Conservation (phyloP, 2,797 vertebrate genomes). For the Buceros bicornis region DNA sequence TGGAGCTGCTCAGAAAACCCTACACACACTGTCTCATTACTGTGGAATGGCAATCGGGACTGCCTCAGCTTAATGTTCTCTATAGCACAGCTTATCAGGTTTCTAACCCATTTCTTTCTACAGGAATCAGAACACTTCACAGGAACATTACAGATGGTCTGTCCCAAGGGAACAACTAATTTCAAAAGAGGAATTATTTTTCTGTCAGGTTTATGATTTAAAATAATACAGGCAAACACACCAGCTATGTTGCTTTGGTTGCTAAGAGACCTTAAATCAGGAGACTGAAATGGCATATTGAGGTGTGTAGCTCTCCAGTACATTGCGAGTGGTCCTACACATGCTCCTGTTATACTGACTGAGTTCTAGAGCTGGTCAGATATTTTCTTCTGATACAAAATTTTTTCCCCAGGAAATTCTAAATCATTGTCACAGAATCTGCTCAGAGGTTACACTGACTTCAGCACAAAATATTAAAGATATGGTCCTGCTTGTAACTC, state of each 20-base stretch:
- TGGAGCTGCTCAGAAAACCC: background rate
- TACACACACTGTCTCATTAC: accelerated
- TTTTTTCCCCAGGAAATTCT: background rate
- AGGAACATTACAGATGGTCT: slow-evolving; percentile 3
- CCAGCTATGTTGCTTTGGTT: background rate
- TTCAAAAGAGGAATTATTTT: slow-evolving; percentile 8
- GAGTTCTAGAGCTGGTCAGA: background rate
- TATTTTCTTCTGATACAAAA: background rate
- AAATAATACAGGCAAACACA: slow-evolving; percentile 26
- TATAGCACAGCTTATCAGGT: background rate
- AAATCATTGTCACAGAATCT: background rate
- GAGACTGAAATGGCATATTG: background rate
- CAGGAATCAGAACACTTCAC: background rate
- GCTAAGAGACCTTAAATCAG: slow-evolving; percentile 24
- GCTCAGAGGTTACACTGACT: background rate
- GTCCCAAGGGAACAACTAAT: slow-evolving; percentile 6
- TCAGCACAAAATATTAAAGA: background rate
- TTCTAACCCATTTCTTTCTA: background rate
- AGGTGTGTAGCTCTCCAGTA: background rate
- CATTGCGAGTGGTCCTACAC: background rate
- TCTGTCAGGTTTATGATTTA: slow-evolving; percentile 30
- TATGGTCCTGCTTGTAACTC: background rate
- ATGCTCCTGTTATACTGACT: background rate
- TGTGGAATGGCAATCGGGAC: background rate
- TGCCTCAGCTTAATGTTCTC: background rate